phyloP scores from a whole-genome alignment of 2,113 vertebrate genomes.

The Perca flavescens region DNA sequence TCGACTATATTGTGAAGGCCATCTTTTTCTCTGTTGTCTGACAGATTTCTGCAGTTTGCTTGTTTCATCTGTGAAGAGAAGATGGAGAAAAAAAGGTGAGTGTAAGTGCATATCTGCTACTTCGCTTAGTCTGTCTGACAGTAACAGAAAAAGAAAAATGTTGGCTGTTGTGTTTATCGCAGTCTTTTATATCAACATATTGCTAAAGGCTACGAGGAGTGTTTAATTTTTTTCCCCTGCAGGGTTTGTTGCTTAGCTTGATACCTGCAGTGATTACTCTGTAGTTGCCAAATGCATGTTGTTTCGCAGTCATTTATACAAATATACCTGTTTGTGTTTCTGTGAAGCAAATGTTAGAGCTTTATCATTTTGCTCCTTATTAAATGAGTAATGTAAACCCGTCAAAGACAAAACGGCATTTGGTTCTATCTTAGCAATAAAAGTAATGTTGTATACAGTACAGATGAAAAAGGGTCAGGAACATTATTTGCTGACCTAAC shows the following conservation, averaged over 20 bases:
- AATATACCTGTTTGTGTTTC: constrained; percentile 13
- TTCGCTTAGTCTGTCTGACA: constrained; percentile 19
- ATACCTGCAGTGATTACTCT: constrained; percentile 41
- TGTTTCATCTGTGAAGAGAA: constrained; percentile 53
- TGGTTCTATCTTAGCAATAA: neutral
- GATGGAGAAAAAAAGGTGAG: constrained; percentile 7
- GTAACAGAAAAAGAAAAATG: constrained; percentile 33
- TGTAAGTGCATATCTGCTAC: constrained; percentile 37
- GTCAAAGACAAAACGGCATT: neutral
- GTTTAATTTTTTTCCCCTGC: constrained; percentile 17
- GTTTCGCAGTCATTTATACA: constrained; percentile 1
- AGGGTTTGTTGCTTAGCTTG: constrained; percentile 2
- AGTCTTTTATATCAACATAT: constrained; percentile 43
- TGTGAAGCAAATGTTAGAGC: neutral
- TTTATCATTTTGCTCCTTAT: neutral
- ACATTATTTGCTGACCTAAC: neutral
- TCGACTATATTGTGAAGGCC: constrained; percentile 35
- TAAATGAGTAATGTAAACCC: neutral
- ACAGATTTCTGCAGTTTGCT: constrained; percentile 40
- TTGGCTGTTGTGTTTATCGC: constrained; percentile 36
- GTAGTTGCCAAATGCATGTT: constrained; percentile 14
- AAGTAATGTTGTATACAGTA: neutral
- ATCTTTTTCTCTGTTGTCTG: constrained; percentile 50
- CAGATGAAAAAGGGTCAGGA: neutral
- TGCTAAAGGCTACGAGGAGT: constrained; percentile 19